A percentile compares a stretch with the other conserved stretches of the same genome.
phyloP scores from a whole-genome alignment of 2,113 vertebrate genomes.

The Hystrix cristata region DNA sequence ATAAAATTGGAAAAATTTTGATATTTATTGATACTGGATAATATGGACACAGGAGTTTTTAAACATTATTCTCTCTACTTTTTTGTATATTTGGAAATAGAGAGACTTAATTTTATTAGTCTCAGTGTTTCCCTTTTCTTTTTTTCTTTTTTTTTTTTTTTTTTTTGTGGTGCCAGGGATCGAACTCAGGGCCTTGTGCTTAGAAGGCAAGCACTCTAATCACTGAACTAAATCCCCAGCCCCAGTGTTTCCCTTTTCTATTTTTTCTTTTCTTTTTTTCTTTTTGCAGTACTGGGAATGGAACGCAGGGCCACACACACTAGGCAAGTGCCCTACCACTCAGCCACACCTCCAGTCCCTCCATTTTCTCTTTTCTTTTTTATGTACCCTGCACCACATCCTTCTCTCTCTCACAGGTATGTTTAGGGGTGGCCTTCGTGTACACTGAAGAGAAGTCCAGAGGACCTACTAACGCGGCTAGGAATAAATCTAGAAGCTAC shows the following conservation, averaged over 20 bases:
- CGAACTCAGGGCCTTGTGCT: too few relatives aligned
- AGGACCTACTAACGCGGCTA: not conserved
- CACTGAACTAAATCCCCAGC: too few relatives aligned
- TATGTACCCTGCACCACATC: not conserved
- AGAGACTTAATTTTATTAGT: not conserved
- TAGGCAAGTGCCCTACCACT: not conserved
- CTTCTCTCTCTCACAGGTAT: not conserved
- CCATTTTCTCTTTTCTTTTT: not conserved
- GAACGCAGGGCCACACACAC: not conserved
- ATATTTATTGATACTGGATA: not conserved
- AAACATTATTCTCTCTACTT: not conserved
- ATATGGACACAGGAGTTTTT: not conserved
- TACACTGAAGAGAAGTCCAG: not conserved
- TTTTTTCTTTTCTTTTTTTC: too few relatives aligned
- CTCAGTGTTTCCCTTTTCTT: not conserved
- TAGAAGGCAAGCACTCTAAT: too few relatives aligned
- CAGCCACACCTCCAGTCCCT: not conserved
- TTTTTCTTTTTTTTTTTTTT: too few relatives aligned
- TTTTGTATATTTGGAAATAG: not conserved
- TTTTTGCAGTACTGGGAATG: not conserved
- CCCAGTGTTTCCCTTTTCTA: too few relatives aligned
- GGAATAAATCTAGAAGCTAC: conserved; percentile 13
- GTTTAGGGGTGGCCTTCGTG: not conserved
- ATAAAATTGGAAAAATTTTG: not conserved
- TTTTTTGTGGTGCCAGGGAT: too few relatives aligned